Evolutionary conservation across 2,797 vertebrate species (phyloP), one percentile per base, ranked within the genome.

Genomic region (Emys orbicularis): DNA sequence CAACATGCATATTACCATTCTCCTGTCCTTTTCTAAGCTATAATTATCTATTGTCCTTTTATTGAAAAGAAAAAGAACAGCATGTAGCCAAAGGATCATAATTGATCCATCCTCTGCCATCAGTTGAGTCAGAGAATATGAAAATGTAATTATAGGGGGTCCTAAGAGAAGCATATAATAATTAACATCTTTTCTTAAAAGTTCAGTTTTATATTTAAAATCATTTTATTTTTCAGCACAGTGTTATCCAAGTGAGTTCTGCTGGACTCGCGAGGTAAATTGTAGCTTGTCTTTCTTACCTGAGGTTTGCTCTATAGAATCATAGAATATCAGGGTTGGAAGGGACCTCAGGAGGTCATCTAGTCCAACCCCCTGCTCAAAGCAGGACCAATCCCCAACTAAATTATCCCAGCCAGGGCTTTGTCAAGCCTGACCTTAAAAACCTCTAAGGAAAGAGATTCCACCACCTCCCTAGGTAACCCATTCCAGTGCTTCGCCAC

Each of bases 11-110:
- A 52, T 87, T 94, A 92, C 88, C 90, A 77, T 93, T 93, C 77
- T 88, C 84, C 81, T 87, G 88, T 81, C 90, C 86, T 90, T 83
- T 96, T 91, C 85, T 95, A 95, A 96, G 77, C 87, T 97, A 6
- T 94, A 94, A 97, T 96, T 97, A 96, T 91, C 92, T 93, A 93
- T 93, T 96, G 82, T 97, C 89, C 82, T 79, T 87, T 90, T 82
- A 92, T 1, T 92, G 93, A 95, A 93, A 96, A 91, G 85, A 90
- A 89, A 86, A 82, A 96, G 95, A 95, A 74, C 80, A 61, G 76
- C 88, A 81, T 11, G 72, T 94, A 96, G 97, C 90, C 95, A 95
- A 94, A 95, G 95, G 19, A 94, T 96, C 94, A 92, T 94, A 93
- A 88, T 21, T 80, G 92, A 84, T 74, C 94, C 93, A 94, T 84